Evolutionary conservation across 1,140 invertebrate species (phyloP), one percentile per base, ranked within the genome.

Genomic region (Caligus rogercresseyi): DNA sequence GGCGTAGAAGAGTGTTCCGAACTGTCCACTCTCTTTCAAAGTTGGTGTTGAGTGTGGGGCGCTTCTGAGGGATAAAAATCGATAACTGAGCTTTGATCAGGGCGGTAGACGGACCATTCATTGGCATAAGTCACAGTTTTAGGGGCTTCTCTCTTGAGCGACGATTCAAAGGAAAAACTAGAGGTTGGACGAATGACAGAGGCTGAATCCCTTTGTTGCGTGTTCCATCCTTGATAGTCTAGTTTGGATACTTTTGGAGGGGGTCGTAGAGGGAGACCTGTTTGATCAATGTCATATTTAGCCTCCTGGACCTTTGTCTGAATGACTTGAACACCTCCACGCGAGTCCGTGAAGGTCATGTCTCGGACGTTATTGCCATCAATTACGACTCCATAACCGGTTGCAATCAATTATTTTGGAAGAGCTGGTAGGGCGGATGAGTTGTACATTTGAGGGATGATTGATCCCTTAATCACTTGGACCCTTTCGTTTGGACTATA

Each of bases 121-220:
- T 63, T 63, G 18, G 61, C 52, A 56, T 63, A 63, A 11, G 61
- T 63, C 11, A 53, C 52, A 16, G 61, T 63, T 63, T 63, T 63
- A 14, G 54, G 52, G 19, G 61, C 61, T 25, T 63, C 61, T 16
- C 15, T 58, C 25, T 63, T 51, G 18, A 56, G 20, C 19, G 51
- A 25, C 3, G 31, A 25, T 3, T 16, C 15, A 19, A 20, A 2
- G 15, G 61, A 25, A 18, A 26, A 15, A 52, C 21, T 62, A 51
- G 61, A 25, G 18, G 19, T 20, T 16, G 61, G 53, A 24, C 19
- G 14, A 23, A 16, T 23, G 13, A 54, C 53, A 14, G n/a, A 23
- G 14, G 43, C 16, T 25, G 57, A 26, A 60, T 60, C 57, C 31
- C n/a, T 43, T 18, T 25, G 20, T 60, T 60, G 25, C 1, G 57